A percentile compares a stretch with the other conserved stretches of the same genome.
phyloP scores from a whole-genome alignment of 2,797 vertebrate species.

The Enteromius unitaeniatus region DNA sequence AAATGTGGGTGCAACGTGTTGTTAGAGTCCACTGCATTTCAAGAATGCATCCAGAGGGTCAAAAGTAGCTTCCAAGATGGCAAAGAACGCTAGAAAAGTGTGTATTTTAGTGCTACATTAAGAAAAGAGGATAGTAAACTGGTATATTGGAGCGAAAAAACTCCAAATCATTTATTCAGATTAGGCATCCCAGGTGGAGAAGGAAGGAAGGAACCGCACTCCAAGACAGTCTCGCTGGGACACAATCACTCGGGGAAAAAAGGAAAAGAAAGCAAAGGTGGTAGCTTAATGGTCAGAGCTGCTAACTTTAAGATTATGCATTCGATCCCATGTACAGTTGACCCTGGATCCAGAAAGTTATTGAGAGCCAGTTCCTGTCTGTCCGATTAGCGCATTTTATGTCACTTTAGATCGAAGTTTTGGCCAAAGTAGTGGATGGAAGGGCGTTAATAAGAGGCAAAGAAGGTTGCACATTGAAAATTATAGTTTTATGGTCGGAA shows the following conservation, averaged over 20 bases:
- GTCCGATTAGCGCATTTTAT: slow-evolving; percentile 9
- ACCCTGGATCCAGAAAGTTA: background rate
- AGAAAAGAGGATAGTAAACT: slow-evolving; percentile 3
- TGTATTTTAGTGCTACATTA: slow-evolving; percentile 1
- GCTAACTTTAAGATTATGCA: slow-evolving; percentile 4
- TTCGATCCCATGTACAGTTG: background rate
- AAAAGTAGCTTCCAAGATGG: slow-evolving; percentile 39
- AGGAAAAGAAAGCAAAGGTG: background rate
- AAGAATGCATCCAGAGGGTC: slow-evolving; percentile 59
- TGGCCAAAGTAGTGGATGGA: background rate
- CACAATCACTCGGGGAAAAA: background rate
- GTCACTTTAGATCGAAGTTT: background rate
- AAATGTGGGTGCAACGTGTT: slow-evolving; percentile 77
- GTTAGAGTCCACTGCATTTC: slow-evolving; percentile 67
- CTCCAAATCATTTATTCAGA: slow-evolving; percentile 20
- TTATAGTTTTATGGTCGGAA: background rate
- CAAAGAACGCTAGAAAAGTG: slow-evolving; percentile 29
- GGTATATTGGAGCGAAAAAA: background rate
- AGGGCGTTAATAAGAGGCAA: slow-evolving; percentile 11
- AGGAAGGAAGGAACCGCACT: background rate
- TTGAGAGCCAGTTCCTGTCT: background rate
- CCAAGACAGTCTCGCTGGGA: background rate
- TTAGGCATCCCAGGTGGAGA: slow-evolving; percentile 37
- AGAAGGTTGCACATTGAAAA: background rate
- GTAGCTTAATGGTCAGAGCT: slow-evolving; percentile 2